These are phyloP conservation scores for Mormyrops boulengeri DNA, from an alignment of 2,797 vertebrate species.

Conservation along the genomic window DNA sequence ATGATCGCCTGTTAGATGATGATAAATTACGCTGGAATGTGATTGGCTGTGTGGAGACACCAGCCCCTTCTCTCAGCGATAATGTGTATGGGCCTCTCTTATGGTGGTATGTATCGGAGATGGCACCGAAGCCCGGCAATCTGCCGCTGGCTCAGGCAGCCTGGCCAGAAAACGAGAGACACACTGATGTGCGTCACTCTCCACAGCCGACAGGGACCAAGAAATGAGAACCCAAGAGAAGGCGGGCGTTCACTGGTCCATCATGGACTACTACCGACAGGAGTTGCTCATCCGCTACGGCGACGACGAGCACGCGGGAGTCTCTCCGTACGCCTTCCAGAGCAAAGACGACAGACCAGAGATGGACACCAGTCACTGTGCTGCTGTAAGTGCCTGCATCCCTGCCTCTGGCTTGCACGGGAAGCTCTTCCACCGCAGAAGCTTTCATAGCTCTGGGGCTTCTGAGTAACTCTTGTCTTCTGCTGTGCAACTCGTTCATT, in stretches of 20 bases:
- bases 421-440: neutral
- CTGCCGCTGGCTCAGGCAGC: neutral
- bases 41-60: neutral
- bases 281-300: constrained; percentile 59
- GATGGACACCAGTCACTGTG: constrained; percentile 49
- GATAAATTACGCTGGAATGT: neutral
- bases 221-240: constrained; percentile 56
- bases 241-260: constrained; percentile 56
- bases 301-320: constrained; percentile 56
- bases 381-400: constrained; percentile 57
- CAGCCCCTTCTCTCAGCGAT: neutral
- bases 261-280: constrained; percentile 71
- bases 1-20: neutral
- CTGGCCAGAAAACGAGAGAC: neutral
- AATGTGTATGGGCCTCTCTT: neutral
- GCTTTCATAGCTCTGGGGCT: neutral
- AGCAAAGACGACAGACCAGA: constrained; percentile 57
- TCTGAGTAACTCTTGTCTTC: neutral
- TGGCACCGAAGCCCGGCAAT: neutral
- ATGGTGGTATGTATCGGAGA: neutral
- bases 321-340: constrained; percentile 59
- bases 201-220: constrained; percentile 48
- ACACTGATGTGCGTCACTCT: constrained; percentile 12
- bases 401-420: neutral
- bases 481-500: neutral